Conservation (phyloP, 2,113 vertebrate species). For the Cercopithecus mona region DNA sequence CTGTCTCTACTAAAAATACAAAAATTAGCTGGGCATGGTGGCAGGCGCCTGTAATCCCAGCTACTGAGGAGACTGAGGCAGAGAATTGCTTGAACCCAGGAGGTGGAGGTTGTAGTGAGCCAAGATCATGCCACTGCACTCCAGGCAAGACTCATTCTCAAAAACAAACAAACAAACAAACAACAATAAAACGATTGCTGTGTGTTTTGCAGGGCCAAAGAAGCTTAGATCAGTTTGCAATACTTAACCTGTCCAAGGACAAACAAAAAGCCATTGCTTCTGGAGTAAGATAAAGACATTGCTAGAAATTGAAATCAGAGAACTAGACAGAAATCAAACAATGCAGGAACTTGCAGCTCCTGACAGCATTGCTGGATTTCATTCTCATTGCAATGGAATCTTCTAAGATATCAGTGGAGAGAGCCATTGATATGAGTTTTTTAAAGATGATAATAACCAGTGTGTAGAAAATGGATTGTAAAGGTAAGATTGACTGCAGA, state of each 20-base stretch:
- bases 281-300: neutral
- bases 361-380: neutral
- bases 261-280: neutral
- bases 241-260: neutral
- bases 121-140: no score
- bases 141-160: no score
- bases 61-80: no score
- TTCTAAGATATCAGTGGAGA: neutral
- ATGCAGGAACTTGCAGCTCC: neutral
- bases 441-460: neutral
- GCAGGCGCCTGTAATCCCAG: no score
- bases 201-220: neutral
- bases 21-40: no score
- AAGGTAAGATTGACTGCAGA: neutral
- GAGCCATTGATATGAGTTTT: neutral
- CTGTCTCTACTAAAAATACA: no score
- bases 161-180: no score
- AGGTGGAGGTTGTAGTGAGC: no score
- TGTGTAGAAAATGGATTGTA: neutral
- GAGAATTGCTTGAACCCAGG: no score
- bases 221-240: neutral
- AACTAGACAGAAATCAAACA: neutral
- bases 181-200: no score
- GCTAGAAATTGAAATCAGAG: neutral
- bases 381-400: neutral